phyloP scores from a whole-genome alignment of 1,140 invertebrate genomes.

The Berghia stephanieae region DNA sequence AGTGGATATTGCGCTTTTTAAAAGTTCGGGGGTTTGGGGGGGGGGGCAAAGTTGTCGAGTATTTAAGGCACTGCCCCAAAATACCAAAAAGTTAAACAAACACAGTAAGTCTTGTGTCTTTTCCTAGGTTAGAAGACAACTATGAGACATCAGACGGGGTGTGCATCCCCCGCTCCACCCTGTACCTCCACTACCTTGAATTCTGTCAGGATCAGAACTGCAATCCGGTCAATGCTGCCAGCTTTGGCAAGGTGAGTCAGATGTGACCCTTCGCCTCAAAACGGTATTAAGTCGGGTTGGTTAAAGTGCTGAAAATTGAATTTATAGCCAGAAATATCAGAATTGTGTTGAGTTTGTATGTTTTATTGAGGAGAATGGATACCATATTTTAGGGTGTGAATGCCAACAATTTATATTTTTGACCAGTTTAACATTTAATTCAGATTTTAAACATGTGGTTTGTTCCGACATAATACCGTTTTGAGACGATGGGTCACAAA shows the following conservation, averaged over 20 bases:
- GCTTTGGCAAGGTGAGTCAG: slow-evolving; percentile 71
- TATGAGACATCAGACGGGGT: slow-evolving; percentile 73
- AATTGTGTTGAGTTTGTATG: too few species aligned
- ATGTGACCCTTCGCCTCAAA: too few species aligned
- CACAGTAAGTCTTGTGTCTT: background rate
- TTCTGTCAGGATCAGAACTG: slow-evolving; percentile 69
- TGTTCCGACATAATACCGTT: too few species aligned
- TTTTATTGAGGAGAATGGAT: too few species aligned
- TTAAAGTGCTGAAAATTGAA: too few species aligned
- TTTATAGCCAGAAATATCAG: too few species aligned
- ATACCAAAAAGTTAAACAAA: background rate
- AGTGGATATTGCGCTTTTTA: background rate
- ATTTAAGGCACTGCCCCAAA: background rate
- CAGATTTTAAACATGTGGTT: too few species aligned
- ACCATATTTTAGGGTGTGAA: too few species aligned
- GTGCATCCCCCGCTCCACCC: slow-evolving; percentile 71
- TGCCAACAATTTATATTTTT: too few species aligned
- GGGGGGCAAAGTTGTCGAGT: background rate
- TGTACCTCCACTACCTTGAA: slow-evolving; percentile 72
- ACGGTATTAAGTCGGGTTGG: too few species aligned
- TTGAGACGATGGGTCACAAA: too few species aligned
- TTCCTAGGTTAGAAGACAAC: slow-evolving; percentile 70
- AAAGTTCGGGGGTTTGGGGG: background rate
- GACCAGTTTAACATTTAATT: too few species aligned
- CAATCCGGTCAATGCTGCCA: slow-evolving; percentile 72